These are phyloP conservation scores for Darevskia nairensis DNA, from an alignment of 2,797 vertebrate genomes.

Conservation along the genomic window DNA sequence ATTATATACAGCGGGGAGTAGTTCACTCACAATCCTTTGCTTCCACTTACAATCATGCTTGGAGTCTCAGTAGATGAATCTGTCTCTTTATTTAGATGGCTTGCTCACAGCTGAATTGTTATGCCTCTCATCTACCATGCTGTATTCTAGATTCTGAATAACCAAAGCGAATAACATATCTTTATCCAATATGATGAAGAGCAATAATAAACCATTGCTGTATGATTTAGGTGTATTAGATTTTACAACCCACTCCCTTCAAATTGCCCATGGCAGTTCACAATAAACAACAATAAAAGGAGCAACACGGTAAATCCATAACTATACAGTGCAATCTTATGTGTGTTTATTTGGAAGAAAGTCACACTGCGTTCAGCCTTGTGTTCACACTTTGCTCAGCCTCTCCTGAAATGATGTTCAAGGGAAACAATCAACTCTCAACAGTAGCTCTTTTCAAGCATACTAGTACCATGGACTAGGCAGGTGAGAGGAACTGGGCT, in stretches of 20 bases:
- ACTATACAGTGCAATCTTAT: not conserved
- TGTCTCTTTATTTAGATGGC: constrained; percentile 12
- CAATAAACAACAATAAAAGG: constrained; percentile 29
- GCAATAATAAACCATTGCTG: constrained; percentile 30
- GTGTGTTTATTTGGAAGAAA: not conserved
- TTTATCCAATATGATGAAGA: constrained; percentile 37
- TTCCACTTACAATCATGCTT: constrained; percentile 13
- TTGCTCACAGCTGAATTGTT: constrained; percentile 23
- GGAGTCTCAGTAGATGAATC: constrained; percentile 1
- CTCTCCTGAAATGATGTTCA: not conserved
- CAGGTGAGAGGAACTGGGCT: too few species aligned
- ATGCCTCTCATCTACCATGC: constrained; percentile 16
- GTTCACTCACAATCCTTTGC: not conserved
- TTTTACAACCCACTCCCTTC: not conserved
- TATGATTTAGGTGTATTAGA: constrained; percentile 30
- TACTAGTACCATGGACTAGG: too few species aligned
- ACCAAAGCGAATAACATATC: constrained; percentile 9
- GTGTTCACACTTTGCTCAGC: not conserved
- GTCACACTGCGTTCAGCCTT: not conserved
- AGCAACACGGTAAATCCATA: constrained; percentile 14
- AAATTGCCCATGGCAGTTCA: not conserved
- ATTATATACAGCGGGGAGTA: not conserved
- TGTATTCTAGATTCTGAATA: constrained; percentile 14
- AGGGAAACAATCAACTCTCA: too few species aligned
- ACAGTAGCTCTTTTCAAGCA: too few species aligned